Conservation (phyloP, 2,113 vertebrate species). For the Malurus melanocephalus region DNA sequence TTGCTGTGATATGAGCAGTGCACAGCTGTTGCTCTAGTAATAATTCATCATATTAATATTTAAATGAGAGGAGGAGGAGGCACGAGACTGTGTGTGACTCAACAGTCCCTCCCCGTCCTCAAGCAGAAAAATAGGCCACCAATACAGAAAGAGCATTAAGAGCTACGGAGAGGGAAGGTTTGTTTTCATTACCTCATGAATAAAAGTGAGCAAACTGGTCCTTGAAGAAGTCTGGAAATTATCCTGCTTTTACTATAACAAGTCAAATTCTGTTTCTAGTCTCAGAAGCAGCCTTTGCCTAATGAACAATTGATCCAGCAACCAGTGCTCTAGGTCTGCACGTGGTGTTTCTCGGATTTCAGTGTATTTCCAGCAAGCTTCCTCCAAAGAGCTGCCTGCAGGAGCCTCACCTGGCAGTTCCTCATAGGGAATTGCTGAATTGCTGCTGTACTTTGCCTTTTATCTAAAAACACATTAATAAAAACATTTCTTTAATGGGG, state of each 20-base stretch:
- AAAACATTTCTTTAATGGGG: neutral
- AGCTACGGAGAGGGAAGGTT: constrained; percentile 1
- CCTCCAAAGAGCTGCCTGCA: neutral
- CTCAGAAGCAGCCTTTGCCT: neutral
- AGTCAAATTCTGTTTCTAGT: neutral
- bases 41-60: constrained; percentile 69
- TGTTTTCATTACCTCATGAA: constrained; percentile 21
- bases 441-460: neutral
- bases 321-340: neutral
- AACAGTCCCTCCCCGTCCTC: constrained; percentile 38
- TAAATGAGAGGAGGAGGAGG: constrained; percentile 61
- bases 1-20: constrained; percentile 58
- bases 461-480: neutral
- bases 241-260: neutral
- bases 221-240: neutral
- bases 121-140: constrained; percentile 41
- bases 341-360: neutral
- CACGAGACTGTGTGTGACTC: constrained; percentile 3
- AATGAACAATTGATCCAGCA: neutral
- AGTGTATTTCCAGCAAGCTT: neutral
- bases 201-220: constrained; percentile 31
- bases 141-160: constrained; percentile 24
- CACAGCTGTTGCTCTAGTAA: constrained; percentile 68
- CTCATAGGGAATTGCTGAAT: neutral
- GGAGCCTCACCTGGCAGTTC: neutral